phyloP scores from a whole-genome alignment of 2,888 invertebrate genomes.

The Caenorhabditis afra region DNA sequence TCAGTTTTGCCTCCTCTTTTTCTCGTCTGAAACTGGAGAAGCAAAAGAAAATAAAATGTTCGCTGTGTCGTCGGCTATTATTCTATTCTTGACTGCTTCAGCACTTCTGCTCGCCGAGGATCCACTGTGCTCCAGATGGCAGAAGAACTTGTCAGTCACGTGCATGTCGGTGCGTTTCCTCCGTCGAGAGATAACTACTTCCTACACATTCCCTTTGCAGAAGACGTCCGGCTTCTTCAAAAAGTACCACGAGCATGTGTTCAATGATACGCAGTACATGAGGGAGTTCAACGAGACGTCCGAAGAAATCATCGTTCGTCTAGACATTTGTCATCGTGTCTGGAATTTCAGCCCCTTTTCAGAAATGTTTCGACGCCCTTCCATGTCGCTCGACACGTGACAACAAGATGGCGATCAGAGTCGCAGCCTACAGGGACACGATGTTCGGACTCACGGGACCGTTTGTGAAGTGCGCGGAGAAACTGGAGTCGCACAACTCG shows the following conservation, averaged over 20 bases:
- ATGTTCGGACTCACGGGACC: slow-evolving; percentile 29
- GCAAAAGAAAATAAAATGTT: slow-evolving; percentile 5
- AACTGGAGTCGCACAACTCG: slow-evolving; percentile 31
- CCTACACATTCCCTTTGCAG: too few relatives aligned
- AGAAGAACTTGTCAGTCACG: slow-evolving; percentile 30
- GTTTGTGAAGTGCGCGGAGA: slow-evolving; percentile 27
- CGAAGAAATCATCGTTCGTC: slow-evolving; percentile 31
- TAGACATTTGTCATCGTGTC: background rate
- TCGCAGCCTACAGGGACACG: slow-evolving; percentile 36
- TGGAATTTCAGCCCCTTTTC: background rate
- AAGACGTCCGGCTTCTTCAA: slow-evolving; percentile 46
- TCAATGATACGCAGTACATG: slow-evolving; percentile 25
- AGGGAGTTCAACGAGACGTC: slow-evolving; percentile 20
- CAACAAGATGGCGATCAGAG: slow-evolving; percentile 28
- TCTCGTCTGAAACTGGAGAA: background rate
- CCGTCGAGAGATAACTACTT: too few relatives aligned
- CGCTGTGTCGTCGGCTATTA: background rate
- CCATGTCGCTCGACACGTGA: slow-evolving; percentile 29
- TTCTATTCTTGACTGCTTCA: slow-evolving; percentile 33
- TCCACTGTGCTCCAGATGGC: slow-evolving; percentile 38
- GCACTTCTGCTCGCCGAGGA: slow-evolving; percentile 24
- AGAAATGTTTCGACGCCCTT: slow-evolving; percentile 39
- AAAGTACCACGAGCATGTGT: slow-evolving; percentile 30
- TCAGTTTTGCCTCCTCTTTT: slow-evolving; percentile 7
- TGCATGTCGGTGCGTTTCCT: slow-evolving; percentile 35